phyloP scores from a whole-genome alignment of 2,888 invertebrate species.

The Dynastes grantii region DNA sequence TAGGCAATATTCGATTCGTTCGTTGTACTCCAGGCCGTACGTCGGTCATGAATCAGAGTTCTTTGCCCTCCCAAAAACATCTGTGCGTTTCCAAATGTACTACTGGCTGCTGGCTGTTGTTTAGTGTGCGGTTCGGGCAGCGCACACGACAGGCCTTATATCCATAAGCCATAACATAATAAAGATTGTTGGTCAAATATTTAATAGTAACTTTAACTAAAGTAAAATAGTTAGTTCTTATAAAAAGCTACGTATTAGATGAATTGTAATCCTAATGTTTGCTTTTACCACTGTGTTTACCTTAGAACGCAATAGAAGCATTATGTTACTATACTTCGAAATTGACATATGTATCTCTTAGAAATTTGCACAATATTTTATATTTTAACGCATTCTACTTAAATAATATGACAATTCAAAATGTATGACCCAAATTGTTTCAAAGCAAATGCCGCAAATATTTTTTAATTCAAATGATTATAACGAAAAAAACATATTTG shows the following conservation, averaged over 20 bases:
- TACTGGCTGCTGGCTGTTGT: not conserved
- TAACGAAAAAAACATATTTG: no score
- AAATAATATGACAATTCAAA: no score
- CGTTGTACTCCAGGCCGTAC: not conserved
- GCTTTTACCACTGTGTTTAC: not conserved
- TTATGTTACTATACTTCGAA: no score
- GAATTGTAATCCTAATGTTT: not conserved
- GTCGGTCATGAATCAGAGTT: constrained; percentile 38
- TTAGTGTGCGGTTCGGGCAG: no score
- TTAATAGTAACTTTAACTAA: no score
- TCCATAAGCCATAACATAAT: constrained; percentile 21
- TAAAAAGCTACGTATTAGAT: no score
- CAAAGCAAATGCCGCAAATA: no score
- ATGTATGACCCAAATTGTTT: no score
- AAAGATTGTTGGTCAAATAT: constrained; percentile 38
- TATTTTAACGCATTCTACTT: no score
- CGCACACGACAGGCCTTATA: not conserved
- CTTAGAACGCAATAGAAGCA: not conserved
- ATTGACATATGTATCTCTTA: no score
- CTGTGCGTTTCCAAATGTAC: constrained; percentile 44
- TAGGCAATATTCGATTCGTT: not conserved
- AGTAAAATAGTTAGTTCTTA: not conserved
- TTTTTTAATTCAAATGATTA: no score
- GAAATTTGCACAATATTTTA: no score
- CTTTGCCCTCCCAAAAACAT: constrained; percentile 47